These are phyloP conservation scores for Limnephilus lunatus DNA, from an alignment of 2,888 invertebrate species.

Conservation along the genomic window DNA sequence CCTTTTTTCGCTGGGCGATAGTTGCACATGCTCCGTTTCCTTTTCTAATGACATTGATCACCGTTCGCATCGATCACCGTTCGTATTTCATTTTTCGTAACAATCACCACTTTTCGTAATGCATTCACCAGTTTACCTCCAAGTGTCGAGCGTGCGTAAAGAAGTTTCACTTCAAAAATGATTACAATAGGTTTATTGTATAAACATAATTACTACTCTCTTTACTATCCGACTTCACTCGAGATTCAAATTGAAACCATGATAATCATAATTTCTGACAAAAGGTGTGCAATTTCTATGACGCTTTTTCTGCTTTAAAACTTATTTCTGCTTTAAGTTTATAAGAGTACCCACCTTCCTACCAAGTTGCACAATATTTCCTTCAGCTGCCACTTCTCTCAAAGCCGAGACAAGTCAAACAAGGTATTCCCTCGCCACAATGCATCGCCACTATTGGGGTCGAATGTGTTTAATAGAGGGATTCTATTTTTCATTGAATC, in stretches of 20 bases:
- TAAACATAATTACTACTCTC: too few relatives aligned
- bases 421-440: background rate
- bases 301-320: background rate
- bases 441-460: constrained; percentile 7
- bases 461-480: constrained; percentile 32
- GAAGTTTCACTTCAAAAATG: too few relatives aligned
- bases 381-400: background rate
- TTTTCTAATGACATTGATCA: too few relatives aligned
- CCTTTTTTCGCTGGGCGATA: too few relatives aligned
- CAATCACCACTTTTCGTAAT: too few relatives aligned
- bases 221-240: background rate
- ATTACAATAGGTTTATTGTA: too few relatives aligned
- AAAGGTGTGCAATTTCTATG: background rate
- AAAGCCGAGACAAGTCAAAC: background rate
- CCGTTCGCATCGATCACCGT: too few relatives aligned
- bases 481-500: constrained; percentile 46
- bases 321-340: background rate
- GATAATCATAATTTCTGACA: background rate
- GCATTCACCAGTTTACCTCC: too few relatives aligned
- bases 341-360: background rate
- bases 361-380: background rate
- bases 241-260: background rate
- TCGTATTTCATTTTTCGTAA: too few relatives aligned
- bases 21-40: too few relatives aligned
- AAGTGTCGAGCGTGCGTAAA: too few relatives aligned